Conservation (phyloP, 2,888 invertebrate species). For the Gymnoscelis rufifasciata region DNA sequence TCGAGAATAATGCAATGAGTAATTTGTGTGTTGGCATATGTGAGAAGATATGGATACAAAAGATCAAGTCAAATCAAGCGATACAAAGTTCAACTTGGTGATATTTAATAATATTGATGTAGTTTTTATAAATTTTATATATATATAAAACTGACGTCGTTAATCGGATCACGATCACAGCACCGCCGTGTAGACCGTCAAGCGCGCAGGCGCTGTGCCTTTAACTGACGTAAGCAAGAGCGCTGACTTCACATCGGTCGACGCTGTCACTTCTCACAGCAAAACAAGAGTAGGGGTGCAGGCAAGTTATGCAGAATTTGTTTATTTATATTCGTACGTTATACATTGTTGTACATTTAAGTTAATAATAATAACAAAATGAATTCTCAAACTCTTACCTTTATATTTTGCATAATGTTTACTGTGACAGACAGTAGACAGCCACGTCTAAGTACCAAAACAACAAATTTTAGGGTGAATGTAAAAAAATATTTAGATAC, state of each 20-base stretch:
- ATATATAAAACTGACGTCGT: slow-evolving; percentile 73
- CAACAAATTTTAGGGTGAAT: too few species aligned
- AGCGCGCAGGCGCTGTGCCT: slow-evolving; percentile 77
- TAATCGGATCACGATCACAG: slow-evolving; percentile 77
- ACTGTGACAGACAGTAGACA: too few species aligned
- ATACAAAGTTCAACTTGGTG: slow-evolving; percentile 36
- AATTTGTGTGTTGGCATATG: slow-evolving; percentile 15
- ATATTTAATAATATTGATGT: slow-evolving; percentile 25
- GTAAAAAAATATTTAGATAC: not conserved
- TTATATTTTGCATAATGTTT: too few species aligned
- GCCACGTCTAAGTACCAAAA: too few species aligned
- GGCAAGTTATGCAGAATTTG: not conserved
- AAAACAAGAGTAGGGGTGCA: slow-evolving; percentile 22
- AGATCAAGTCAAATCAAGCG: slow-evolving; percentile 50
- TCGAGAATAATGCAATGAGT: slow-evolving; percentile 23
- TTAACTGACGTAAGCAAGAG: slow-evolving; percentile 72
- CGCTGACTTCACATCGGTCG: slow-evolving; percentile 62
- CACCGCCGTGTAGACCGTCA: slow-evolving; percentile 78
- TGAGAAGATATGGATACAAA: slow-evolving; percentile 6
- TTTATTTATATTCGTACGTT: not conserved
- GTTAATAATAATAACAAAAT: too few species aligned
- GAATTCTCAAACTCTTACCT: too few species aligned
- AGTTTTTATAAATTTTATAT: slow-evolving; percentile 34
- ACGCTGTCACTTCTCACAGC: slow-evolving; percentile 40
- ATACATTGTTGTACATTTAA: too few species aligned